Base-by-base conservation (phyloP, 2,113 vertebrate genomes). In the Cinclus mexicanus region DNA sequence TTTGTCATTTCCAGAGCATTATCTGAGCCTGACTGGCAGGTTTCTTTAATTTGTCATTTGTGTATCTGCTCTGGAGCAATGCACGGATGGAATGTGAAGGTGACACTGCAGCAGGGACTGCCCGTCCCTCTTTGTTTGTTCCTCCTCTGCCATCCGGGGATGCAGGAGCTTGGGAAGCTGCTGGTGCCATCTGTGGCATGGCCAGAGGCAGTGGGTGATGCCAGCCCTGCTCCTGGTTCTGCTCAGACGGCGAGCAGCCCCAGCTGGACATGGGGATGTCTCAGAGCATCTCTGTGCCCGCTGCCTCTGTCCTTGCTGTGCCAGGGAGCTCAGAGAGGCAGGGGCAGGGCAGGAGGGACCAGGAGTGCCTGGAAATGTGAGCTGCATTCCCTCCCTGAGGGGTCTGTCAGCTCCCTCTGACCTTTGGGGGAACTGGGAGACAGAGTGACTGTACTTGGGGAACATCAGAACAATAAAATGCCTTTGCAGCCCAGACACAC, bases 141-240 rank as follows among this genome's bases (percentile, higher is more conserved):
- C 42, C 46, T 79, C 19, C 63, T 46, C 22, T 15, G 61, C 83
- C 37, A 42, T 7, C 21, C 4, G 17, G 49, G 28, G 59, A 3
- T 11, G 46, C 42, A 52, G 83, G 19, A 69, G 69, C 86, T 61
- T 1, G 7, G 50, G 93, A 52, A 89, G 83, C 86, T 1, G 7
- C 35, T 61, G 3, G 12, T 63, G 76, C 95, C 95, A 96, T 94
- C 89, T 94, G 91, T 64, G 60, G n/a, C 42, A 4, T 65, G 83
- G 89, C 94, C 82, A 74, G 47, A 10, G 75, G 75, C 75, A 52
- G 29, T 14, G 39, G 83, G 57, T 13, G 83, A 56, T 88, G 93
- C 82, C 94, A 87, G 59, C 35, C 41, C 21, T 60, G 71, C 63
- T 53, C 29, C 39, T 1, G 12, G 28, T 35, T 10, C 69, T 65